These are phyloP conservation scores for Astropecten irregularis DNA, from an alignment of 53 echinoderm and acorn worm species.

Conservation along the genomic window DNA sequence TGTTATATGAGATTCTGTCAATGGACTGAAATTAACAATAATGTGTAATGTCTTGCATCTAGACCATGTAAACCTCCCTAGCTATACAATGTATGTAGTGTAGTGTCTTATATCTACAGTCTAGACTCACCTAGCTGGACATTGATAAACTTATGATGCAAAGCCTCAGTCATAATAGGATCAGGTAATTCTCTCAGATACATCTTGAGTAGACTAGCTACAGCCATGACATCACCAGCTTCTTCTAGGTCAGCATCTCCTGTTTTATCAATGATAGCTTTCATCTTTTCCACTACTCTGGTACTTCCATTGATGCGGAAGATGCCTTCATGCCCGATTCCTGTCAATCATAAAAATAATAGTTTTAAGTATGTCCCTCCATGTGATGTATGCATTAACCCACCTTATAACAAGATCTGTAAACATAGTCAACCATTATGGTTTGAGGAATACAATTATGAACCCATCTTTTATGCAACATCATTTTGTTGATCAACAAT, in stretches of 20 bases:
- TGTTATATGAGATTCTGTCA: no score
- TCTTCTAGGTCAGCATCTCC: conserved; percentile 85
- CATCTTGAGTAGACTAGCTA: conserved; percentile 92
- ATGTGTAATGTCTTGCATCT: no score
- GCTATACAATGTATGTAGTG: no score
- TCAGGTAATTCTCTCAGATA: conserved; percentile 94
- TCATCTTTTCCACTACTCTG: conserved; percentile 86
- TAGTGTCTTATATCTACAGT: no score
- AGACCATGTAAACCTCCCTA: no score
- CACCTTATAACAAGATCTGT: no score
- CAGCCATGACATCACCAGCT: conserved; percentile 96
- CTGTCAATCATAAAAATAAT: conserved; percentile 44
- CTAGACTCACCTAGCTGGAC: conserved; percentile 82
- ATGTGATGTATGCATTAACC: neutral
- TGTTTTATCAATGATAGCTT: conserved; percentile 78
- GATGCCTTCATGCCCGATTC: conserved; percentile 96
- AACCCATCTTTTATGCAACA: no score
- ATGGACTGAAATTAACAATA: no score
- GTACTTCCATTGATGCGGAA: conserved; percentile 97
- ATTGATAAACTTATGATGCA: conserved; percentile 82
- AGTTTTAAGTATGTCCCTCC: neutral
- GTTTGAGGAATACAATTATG: no score
- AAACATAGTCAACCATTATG: no score
- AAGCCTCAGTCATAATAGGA: conserved; percentile 67
- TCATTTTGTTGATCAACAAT: no score